A percentile compares a stretch with the other conserved stretches of the same genome.
Evolutionary conservation across 2,888 invertebrate genomes (phyloP).

Genomic region (Macrosiphum euphorbiae): DNA sequence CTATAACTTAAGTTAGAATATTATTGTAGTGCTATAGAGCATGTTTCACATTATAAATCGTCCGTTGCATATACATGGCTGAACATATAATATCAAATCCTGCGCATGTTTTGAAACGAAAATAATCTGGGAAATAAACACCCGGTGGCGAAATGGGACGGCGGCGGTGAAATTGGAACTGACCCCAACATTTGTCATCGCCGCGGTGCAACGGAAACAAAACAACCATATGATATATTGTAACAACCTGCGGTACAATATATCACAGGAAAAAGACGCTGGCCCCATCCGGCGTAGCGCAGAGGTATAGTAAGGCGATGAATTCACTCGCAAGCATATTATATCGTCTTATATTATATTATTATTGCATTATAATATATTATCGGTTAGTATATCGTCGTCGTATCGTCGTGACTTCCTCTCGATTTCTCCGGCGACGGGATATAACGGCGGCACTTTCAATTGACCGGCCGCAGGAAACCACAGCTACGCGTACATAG

Average conservation of each 20-base stretch:
- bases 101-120: not conserved
- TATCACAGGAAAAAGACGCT: not conserved
- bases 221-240: not conserved
- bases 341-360: not conserved
- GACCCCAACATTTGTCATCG: not conserved
- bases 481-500: constrained; percentile 19
- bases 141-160: not conserved
- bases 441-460: not conserved
- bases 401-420: constrained; percentile 34
- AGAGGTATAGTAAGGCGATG: not conserved
- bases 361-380: too few relatives aligned
- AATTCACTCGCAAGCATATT: not conserved
- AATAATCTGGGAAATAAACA: not conserved
- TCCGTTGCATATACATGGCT: not conserved
- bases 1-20: not conserved
- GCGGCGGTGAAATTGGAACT: not conserved
- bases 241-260: not conserved
- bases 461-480: constrained; percentile 35
- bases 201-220: not conserved
- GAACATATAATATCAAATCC: not conserved
- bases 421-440: constrained; percentile 24
- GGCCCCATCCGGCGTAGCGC: not conserved
- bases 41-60: not conserved
- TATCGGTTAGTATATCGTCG: not conserved
- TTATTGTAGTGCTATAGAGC: not conserved